A percentile compares a stretch with the other conserved stretches of the same genome.
These are phyloP conservation scores for Bombus ignitus DNA, from an alignment of 1,140 invertebrate genomes.

Conservation along the genomic window DNA sequence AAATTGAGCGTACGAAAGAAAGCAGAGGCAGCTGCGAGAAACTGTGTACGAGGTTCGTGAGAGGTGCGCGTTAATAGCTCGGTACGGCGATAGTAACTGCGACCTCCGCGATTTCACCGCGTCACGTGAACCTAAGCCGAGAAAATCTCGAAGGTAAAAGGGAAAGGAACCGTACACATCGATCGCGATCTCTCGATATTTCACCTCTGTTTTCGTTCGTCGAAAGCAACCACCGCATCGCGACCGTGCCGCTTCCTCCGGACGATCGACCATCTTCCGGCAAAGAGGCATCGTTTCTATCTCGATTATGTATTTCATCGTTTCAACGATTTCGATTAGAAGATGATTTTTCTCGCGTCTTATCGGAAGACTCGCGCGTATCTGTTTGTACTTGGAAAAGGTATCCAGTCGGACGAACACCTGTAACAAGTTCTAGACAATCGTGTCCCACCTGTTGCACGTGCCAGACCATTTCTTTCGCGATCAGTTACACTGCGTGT, in stretches of 20 bases:
- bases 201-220: constrained; percentile 9
- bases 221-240: neutral
- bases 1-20: constrained; percentile 23
- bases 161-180: constrained; percentile 49
- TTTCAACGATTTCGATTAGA: too few species aligned
- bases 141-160: constrained; percentile 56
- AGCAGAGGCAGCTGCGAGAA: neutral
- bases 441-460: neutral
- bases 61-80: constrained; percentile 15
- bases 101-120: constrained; percentile 61
- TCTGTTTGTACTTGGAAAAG: too few species aligned
- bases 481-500: neutral
- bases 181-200: constrained; percentile 19
- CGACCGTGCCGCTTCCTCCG: neutral
- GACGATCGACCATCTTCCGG: neutral
- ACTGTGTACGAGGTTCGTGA: neutral
- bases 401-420: too few species aligned
- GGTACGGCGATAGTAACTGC: constrained; percentile 21
- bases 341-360: too few species aligned
- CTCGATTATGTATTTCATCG: neutral
- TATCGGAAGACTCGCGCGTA: too few species aligned
- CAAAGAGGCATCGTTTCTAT: too few species aligned
- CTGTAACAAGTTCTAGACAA: too few species aligned
- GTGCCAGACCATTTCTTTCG: neutral
- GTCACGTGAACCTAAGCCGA: constrained; percentile 30